Conservation (phyloP, 2,797 vertebrate genomes). For the Heteromormyrus szaboi region DNA sequence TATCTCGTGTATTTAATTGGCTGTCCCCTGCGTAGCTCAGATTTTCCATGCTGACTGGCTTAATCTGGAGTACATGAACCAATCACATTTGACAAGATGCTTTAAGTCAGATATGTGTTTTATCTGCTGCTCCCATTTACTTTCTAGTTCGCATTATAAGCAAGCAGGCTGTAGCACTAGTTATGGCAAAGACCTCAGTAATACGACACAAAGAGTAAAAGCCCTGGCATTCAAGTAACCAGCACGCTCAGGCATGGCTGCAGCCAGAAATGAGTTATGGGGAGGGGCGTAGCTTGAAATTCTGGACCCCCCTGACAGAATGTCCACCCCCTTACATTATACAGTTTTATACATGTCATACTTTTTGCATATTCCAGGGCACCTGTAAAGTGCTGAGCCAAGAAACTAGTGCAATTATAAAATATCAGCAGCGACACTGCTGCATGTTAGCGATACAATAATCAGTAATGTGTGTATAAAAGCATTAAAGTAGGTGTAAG, state of each 20-base stretch:
- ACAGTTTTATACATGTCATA: background rate
- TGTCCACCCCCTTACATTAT: background rate
- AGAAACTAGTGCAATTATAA: background rate
- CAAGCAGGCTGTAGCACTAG: constrained; percentile 9
- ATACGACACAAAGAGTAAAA: background rate
- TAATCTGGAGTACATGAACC: background rate
- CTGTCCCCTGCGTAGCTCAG: background rate
- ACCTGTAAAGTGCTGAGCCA: background rate
- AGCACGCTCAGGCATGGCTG: background rate
- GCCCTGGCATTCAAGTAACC: background rate
- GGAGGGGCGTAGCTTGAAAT: background rate
- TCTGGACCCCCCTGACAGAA: background rate
- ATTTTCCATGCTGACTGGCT: background rate
- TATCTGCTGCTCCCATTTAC: background rate
- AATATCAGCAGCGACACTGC: background rate
- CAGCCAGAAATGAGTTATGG: background rate
- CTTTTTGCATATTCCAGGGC: background rate
- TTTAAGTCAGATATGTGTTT: background rate
- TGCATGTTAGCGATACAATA: background rate
- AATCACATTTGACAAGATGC: background rate
- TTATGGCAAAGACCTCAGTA: constrained; percentile 5
- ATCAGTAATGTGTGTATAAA: background rate
- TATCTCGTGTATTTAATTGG: background rate
- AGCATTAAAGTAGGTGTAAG: background rate
- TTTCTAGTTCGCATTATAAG: background rate